Percentiles rank a stretch among this genome's conserved stretches.
Conservation (phyloP, 2,888 invertebrate genomes). For the Sphecodes monilicornis region DNA sequence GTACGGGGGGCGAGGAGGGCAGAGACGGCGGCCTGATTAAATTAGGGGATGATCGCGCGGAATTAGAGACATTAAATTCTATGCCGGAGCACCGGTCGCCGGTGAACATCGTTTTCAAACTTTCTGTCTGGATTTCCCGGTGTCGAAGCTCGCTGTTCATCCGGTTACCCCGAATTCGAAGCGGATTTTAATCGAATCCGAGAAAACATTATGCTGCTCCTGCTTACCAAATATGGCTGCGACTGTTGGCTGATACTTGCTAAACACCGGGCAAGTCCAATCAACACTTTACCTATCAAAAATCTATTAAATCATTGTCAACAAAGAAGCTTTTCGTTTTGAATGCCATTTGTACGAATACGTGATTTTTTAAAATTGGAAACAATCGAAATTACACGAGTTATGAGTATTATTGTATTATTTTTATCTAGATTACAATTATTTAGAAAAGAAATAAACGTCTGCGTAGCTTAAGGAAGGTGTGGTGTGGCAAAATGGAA, state of each 20-base stretch:
- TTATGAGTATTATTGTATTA: too few relatives aligned
- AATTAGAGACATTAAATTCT: constrained; percentile 83
- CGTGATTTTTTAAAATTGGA: too few relatives aligned
- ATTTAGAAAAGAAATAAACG: too few relatives aligned
- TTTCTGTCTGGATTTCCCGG: constrained; percentile 27
- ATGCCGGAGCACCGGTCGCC: constrained; percentile 40
- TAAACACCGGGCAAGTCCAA: not conserved
- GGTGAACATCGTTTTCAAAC: constrained; percentile 16
- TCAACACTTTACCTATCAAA: too few relatives aligned
- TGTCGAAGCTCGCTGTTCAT: not conserved
- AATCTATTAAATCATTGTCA: not conserved
- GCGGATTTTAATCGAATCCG: not conserved
- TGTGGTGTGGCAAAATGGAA: not conserved
- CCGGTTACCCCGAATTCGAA: not conserved
- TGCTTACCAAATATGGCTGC: not conserved
- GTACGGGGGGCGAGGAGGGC: not conserved
- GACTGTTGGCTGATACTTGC: not conserved
- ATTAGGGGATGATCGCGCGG: constrained; percentile 82
- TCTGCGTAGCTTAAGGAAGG: too few relatives aligned
- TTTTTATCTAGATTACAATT: too few relatives aligned
- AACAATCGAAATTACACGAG: too few relatives aligned
- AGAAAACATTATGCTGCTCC: not conserved
- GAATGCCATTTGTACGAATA: not conserved
- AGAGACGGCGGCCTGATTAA: constrained; percentile 79
- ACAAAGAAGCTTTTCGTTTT: not conserved